Evolutionary conservation across 2,888 invertebrate genomes (phyloP), one percentile per base, ranked within the genome.

Genomic region (Pseudanteris insignis): DNA sequence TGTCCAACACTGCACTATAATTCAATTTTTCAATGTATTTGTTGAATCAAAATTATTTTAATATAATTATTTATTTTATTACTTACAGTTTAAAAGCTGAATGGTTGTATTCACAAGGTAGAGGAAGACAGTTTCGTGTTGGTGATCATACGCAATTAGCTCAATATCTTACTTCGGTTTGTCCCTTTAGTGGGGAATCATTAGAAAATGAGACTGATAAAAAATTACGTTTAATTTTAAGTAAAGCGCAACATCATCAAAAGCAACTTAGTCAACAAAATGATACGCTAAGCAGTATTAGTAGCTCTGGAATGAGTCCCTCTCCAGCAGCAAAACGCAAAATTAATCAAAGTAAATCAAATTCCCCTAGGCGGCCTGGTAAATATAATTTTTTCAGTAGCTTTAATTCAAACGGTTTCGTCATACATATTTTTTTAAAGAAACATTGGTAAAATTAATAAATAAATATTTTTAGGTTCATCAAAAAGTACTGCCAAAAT

Each of bases 21-120:
- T n/a, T n/a, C n/a, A 18, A 18, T 18, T 18, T 3, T 6, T 18
- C 3, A 18, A 18, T 18, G 18, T 4, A 18, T 18, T 3, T 18
- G 3, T 18, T 3, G 18, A 14, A 14, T 14, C 4, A 6, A 1
- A 4, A 11, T 30, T 30, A 30, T 12, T 11, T 30, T 12, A 14
- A n/a, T 36, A 34, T 21, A n/a, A n/a, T n/a, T n/a, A n/a, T n/a
- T n/a, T n/a, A n/a, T n/a, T n/a, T n/a, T n/a, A n/a, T n/a, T n/a
- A n/a, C 28, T 37, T 44, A 0, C 9, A 94, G 95, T 78, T 83
- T 95, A 67, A 91, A 92, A 83, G 95, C 94, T 0, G 96, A 96
- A 78, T 96, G 96, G 96, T 82, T 96, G 51, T 95, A 94, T 81
- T 94, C 94, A 64, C 96, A 96, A 83, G 96, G 96, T 33, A 88